Conservation (phyloP, 2,888 invertebrate species). For the Oithona nana region DNA sequence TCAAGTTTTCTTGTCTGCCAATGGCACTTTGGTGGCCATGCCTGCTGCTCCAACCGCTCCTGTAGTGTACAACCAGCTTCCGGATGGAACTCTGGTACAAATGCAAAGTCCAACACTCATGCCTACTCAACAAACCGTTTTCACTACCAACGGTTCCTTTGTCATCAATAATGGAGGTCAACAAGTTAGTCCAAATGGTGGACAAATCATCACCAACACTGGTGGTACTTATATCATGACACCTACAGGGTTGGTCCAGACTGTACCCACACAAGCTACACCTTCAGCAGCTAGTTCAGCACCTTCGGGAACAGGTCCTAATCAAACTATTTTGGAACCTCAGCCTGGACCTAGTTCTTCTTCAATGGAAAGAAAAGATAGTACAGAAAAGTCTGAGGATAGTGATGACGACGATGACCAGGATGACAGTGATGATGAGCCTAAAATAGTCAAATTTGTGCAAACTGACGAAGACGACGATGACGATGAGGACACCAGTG, state of each 20-base stretch:
- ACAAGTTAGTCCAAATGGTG: not conserved
- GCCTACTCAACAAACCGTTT: not conserved
- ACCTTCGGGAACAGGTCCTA: not conserved
- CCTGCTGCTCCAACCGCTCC: constrained; percentile 18
- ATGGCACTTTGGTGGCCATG: constrained; percentile 16
- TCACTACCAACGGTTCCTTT: not conserved
- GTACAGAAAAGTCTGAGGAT: not conserved
- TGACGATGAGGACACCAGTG: not conserved
- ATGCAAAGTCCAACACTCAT: constrained; percentile 7
- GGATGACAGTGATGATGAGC: not conserved
- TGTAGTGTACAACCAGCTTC: constrained; percentile 21
- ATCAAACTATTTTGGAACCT: not conserved
- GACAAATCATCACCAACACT: not conserved
- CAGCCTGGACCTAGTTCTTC: not conserved
- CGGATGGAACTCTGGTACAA: constrained; percentile 54
- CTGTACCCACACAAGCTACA: not conserved
- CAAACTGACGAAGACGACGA: not conserved
- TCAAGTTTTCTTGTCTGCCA: not conserved
- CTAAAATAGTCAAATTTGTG: no score
- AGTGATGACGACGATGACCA: not conserved
- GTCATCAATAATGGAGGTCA: not conserved
- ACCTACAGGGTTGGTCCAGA: not conserved
- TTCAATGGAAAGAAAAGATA: not conserved
- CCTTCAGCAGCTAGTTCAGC: not conserved
- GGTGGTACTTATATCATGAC: constrained; percentile 2